Conservation (phyloP, 2,113 vertebrate genomes). For the Ptychochromis oligacanthus region DNA sequence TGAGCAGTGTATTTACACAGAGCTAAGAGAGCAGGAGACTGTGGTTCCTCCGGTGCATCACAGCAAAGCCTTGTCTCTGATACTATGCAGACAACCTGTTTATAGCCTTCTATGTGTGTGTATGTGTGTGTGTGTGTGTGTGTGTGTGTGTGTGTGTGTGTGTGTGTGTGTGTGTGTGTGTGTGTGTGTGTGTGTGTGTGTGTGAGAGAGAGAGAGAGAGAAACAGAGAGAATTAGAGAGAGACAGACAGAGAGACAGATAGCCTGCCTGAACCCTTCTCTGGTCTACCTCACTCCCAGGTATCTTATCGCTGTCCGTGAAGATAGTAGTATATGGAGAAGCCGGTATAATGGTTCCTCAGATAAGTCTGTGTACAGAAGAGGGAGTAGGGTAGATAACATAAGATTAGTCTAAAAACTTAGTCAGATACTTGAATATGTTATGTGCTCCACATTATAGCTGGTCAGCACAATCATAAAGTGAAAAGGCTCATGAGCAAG, state of each 20-base stretch:
- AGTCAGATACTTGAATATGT: conserved; percentile 19
- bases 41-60: conserved; percentile 68
- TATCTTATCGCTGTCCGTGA: conserved; percentile 59
- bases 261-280: conserved; percentile 37
- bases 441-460: conserved; percentile 2
- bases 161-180: not conserved
- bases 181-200: conserved; percentile 10
- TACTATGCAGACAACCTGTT: conserved; percentile 73
- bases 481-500: not conserved
- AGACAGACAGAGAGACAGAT: not conserved
- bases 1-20: conserved; percentile 76
- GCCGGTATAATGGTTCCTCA: conserved; percentile 41
- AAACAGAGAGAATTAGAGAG: not conserved
- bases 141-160: conserved; percentile 13
- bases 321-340: conserved; percentile 56
- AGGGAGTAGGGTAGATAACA: conserved; percentile 46
- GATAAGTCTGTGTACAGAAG: conserved; percentile 60
- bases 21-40: conserved; percentile 77
- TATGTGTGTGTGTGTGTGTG: conserved; percentile 10
- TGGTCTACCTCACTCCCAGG: conserved; percentile 45
- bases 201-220: not conserved
- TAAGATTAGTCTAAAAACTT: conserved; percentile 54
- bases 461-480: conserved; percentile 17
- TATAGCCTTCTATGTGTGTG: conserved; percentile 45
- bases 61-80: conserved; percentile 61